phyloP scores from a whole-genome alignment of 2,113 vertebrate species.

The Anthoscopus minutus region DNA sequence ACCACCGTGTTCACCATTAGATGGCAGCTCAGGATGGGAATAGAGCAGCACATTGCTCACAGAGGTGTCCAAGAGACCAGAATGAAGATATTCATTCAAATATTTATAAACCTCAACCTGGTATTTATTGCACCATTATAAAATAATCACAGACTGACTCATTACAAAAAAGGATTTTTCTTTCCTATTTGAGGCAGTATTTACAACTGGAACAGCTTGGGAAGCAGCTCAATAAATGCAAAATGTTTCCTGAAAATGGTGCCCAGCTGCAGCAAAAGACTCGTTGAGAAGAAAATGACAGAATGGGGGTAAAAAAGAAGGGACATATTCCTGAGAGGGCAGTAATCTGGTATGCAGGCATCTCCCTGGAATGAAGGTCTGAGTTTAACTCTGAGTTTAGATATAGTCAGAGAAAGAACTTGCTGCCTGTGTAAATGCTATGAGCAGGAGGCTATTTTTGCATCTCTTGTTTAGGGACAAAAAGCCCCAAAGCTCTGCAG shows the following conservation, averaged over 20 bases:
- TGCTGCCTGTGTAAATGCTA: rapidly evolving
- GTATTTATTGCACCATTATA: neutral
- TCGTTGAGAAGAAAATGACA: neutral
- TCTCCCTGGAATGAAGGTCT: rapidly evolving
- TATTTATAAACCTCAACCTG: neutral
- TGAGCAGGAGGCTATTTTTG: neutral
- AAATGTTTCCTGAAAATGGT: neutral
- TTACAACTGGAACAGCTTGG: neutral
- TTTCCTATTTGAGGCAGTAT: neutral
- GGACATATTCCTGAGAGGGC: neutral
- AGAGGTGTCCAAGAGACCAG: too few relatives aligned
- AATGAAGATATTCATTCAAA: neutral
- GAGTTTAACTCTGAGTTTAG: neutral
- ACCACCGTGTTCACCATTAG: neutral
- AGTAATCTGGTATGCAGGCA: neutral
- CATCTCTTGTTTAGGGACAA: neutral
- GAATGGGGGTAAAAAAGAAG: rapidly evolving
- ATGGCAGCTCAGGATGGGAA: neutral
- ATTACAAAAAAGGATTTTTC: neutral
- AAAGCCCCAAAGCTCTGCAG: neutral
- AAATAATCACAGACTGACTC: neutral
- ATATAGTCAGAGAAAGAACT: neutral
- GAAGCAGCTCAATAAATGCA: neutral
- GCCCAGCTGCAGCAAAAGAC: neutral
- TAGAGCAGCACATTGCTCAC: rapidly evolving